phyloP scores from a whole-genome alignment of 2,888 invertebrate species.

The Uropetala carovei region DNA sequence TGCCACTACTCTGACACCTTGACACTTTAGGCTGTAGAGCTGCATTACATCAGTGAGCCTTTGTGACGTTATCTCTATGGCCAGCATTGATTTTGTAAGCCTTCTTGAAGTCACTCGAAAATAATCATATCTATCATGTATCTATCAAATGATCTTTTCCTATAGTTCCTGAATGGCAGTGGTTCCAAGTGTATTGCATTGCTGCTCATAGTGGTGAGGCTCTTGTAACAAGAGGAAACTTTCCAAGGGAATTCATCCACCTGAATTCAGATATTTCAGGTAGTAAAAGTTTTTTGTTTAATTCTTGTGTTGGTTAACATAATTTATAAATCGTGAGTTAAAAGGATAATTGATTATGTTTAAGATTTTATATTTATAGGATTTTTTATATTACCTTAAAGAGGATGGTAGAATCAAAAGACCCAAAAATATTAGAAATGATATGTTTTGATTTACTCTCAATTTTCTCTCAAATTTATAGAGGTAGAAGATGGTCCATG shows the following conservation, averaged over 20 bases:
- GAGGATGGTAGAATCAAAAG: no score
- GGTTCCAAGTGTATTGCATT: constrained; percentile 78
- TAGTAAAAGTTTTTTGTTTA: constrained; percentile 18
- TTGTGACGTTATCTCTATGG: constrained; percentile 12
- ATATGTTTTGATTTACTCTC: not conserved
- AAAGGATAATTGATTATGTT: no score
- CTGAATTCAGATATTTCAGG: constrained; percentile 67
- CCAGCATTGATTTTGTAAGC: constrained; percentile 45
- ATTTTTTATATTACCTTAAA: no score
- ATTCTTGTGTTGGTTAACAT: not conserved
- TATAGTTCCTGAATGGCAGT: constrained; percentile 77
- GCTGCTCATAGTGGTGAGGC: constrained; percentile 78
- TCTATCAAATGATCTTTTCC: constrained; percentile 54
- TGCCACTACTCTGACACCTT: no score
- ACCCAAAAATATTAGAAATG: no score
- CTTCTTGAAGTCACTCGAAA: not conserved
- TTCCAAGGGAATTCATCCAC: constrained; percentile 74
- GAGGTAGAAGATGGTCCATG: constrained; percentile 68
- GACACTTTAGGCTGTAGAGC: no score
- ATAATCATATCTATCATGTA: constrained; percentile 23
- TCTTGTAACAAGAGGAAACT: constrained; percentile 75
- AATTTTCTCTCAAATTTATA: not conserved
- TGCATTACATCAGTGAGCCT: no score
- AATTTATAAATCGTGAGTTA: not conserved
- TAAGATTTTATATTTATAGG: no score